Conservation (phyloP, 2,888 invertebrate species). For the Netelia inedita region DNA sequence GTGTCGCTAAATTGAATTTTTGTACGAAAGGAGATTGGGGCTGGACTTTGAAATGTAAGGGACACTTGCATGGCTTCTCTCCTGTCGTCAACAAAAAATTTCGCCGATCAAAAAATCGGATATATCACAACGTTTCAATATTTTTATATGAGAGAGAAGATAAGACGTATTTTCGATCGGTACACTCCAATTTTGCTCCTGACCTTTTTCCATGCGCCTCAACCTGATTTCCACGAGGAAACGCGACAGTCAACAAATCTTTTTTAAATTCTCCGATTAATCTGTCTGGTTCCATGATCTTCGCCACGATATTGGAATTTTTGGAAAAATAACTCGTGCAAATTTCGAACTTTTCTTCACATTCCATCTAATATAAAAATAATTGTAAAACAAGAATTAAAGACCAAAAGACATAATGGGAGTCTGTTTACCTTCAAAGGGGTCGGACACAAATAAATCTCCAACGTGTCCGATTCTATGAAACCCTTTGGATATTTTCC, state of each 20-base stretch:
- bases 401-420: neutral
- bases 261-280: conserved; percentile 65
- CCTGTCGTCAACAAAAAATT: conserved; percentile 31
- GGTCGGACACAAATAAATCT: conserved; percentile 81
- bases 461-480: conserved; percentile 75
- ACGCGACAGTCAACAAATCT: conserved; percentile 68
- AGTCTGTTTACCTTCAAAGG: conserved; percentile 72
- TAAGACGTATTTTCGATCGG: no score
- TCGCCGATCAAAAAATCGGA: neutral
- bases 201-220: conserved; percentile 5
- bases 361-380: conserved; percentile 51
- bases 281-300: conserved; percentile 62
- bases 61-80: conserved; percentile 61
- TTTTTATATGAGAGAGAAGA: neutral
- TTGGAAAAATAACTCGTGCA: conserved; percentile 66
- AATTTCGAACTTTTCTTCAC: conserved; percentile 74
- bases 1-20: conserved; percentile 72
- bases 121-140: neutral
- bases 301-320: conserved; percentile 63
- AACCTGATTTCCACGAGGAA: conserved; percentile 66
- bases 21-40: conserved; percentile 71
- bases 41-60: conserved; percentile 68
- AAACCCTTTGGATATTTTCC: conserved; percentile 76
- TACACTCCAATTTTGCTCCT: no score
- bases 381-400: neutral